Base-by-base conservation (phyloP, 2,113 vertebrate genomes). In the Catharus fuscescens region DNA sequence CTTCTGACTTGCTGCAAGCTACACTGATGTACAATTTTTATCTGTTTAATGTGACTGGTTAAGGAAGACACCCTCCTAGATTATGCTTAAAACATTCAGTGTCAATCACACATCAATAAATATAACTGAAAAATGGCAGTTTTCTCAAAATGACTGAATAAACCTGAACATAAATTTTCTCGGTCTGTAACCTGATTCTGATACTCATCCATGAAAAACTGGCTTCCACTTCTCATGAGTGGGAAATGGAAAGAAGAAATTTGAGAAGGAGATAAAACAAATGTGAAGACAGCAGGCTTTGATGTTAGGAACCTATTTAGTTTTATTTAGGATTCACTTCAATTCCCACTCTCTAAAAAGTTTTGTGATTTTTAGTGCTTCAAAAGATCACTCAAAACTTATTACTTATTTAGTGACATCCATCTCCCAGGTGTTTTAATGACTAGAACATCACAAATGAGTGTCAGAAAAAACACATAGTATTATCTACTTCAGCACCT, bases 391-490 rank as follows among this genome's bases (percentile, higher is more conserved):
- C 40, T 87, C 70, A 53, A 69, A 86, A 72, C 31, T 69, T 85
- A 84, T 71, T 87, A 91, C 82, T 94, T 93, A 93, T 94, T 95
- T 90, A 96, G 45, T 42, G 81, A 7, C 6, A 60, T 72, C 87
- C 73, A 74, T 57, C 32, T 77, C 70, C 45, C n/a, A 73, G 36
- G 36, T 70, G 28, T 61, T 93, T 90, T 85, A 93, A 71, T 78
- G 70, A 84, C 60, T 91, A 74, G 28, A 85, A 53, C 19, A 77
- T 50, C 82, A 65, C 25, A 76, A 72, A 81, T 45, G 42, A 80
- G 32, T 60, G 21, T 40, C 25, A 85, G 65, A 90, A 79, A 64
- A 62, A 62, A 3, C 0, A 5, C 18, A 45, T 1, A 67, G 7
- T 29, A 70, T 84, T 74, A 67, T 36, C 28, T 73, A 32, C 53